Percentiles rank a stretch among this genome's conserved stretches.
Conservation (phyloP, 2,888 invertebrate species). For the Sesamia inferens region DNA sequence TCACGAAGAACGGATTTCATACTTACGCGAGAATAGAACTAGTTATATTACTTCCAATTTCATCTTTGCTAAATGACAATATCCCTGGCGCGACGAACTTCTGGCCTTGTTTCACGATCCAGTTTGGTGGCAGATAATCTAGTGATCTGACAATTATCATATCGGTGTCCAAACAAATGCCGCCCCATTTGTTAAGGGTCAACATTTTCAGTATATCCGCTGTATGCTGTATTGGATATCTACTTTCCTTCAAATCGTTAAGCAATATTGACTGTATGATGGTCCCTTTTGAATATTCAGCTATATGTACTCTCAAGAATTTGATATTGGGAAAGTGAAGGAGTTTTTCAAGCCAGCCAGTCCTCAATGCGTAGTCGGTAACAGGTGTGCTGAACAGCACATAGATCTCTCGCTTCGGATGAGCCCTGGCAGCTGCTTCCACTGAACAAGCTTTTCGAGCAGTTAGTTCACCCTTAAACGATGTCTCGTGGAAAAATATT, state of each 20-base stretch:
- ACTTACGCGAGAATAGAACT: slow-evolving; percentile 38
- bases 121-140: slow-evolving; percentile 88
- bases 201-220: slow-evolving; percentile 91
- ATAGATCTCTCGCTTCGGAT: slow-evolving; percentile 89
- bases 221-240: slow-evolving; percentile 81
- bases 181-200: slow-evolving; percentile 93
- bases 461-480: slow-evolving; percentile 86
- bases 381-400: slow-evolving; percentile 80
- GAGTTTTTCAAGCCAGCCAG: slow-evolving; percentile 37
- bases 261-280: slow-evolving; percentile 34
- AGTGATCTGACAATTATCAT: slow-evolving; percentile 89
- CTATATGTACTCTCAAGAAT: slow-evolving; percentile 50
- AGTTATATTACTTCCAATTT: slow-evolving; percentile 40
- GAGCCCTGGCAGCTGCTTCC: slow-evolving; percentile 91
- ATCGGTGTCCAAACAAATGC: slow-evolving; percentile 93
- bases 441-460: slow-evolving; percentile 92
- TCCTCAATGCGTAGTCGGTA: slow-evolving; percentile 1
- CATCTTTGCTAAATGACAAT: slow-evolving; percentile 77
- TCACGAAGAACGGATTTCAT: background rate
- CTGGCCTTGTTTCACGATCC: slow-evolving; percentile 74
- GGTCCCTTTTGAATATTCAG: slow-evolving; percentile 72
- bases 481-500: slow-evolving; percentile 92
- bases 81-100: slow-evolving; percentile 42
- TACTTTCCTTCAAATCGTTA: slow-evolving; percentile 33
- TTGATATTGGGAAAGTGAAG: slow-evolving; percentile 40